Evolutionary conservation across 2,113 vertebrate species (phyloP).

Genomic region (Hucho hucho): DNA sequence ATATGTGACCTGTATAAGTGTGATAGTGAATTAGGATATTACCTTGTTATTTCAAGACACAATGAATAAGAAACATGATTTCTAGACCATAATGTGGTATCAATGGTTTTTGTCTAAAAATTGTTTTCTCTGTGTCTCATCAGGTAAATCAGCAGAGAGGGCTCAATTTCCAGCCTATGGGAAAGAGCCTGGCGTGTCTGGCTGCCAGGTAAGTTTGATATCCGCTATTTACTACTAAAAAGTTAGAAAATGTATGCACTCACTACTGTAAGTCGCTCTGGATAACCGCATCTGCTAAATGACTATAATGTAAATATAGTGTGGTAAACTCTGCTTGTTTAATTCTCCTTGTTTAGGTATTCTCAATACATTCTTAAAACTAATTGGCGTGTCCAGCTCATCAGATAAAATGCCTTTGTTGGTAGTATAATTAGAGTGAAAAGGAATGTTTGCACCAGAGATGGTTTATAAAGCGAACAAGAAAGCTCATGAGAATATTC

Average conservation of each 20-base stretch:
- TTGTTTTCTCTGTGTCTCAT: conserved; percentile 32
- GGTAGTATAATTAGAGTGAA: background rate
- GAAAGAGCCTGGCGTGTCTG: conserved; percentile 84
- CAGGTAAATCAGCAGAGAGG: conserved; percentile 92
- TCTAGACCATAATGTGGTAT: background rate
- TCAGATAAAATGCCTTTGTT: background rate
- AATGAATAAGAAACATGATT: background rate
- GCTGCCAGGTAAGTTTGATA: conserved; percentile 84
- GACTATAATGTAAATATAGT: background rate
- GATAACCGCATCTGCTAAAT: no score
- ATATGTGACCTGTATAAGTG: background rate
- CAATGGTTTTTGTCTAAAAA: background rate
- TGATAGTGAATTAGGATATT: background rate
- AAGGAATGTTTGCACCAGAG: background rate
- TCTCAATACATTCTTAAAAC: background rate
- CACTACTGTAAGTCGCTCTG: no score
- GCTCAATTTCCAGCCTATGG: conserved; percentile 84
- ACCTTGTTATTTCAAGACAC: background rate
- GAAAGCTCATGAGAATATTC: background rate
- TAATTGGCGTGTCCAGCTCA: background rate
- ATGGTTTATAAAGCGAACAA: background rate
- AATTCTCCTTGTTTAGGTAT: background rate
- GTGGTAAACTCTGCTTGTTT: background rate
- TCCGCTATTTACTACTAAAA: background rate
- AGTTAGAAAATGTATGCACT: no score